phyloP scores from a whole-genome alignment of 2,888 invertebrate species.

The Ptilodon capucinus region DNA sequence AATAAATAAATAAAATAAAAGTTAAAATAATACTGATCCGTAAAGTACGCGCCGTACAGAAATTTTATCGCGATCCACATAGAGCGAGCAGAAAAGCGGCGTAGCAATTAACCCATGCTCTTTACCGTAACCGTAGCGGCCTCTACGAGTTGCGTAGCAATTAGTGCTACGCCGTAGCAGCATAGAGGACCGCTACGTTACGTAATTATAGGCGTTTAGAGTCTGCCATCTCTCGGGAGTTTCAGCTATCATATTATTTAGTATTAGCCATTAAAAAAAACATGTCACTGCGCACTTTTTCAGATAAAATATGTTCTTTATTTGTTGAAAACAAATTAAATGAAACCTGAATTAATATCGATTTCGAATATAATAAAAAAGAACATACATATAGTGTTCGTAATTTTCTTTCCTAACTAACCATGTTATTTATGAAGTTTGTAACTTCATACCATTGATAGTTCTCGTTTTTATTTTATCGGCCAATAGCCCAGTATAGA shows the following conservation, averaged over 20 bases:
- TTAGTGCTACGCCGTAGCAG: constrained; percentile 70
- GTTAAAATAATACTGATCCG: too few relatives aligned
- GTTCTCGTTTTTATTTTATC: too few relatives aligned
- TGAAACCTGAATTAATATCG: too few relatives aligned
- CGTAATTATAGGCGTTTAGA: constrained; percentile 69
- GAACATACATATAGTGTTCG: too few relatives aligned
- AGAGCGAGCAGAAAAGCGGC: constrained; percentile 40
- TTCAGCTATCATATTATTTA: not conserved
- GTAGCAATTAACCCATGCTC: constrained; percentile 75
- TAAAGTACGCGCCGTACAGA: not conserved
- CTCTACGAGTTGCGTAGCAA: constrained; percentile 76
- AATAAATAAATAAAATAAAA: too few relatives aligned
- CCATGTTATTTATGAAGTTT: too few relatives aligned
- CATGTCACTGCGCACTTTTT: too few relatives aligned
- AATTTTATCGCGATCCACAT: constrained; percentile 36
- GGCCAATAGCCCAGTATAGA: not conserved
- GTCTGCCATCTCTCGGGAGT: constrained; percentile 9
- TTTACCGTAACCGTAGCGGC: constrained; percentile 57
- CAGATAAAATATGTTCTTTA: too few relatives aligned
- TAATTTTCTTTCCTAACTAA: too few relatives aligned
- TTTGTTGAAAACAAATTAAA: too few relatives aligned
- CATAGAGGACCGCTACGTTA: constrained; percentile 51
- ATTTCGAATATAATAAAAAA: too few relatives aligned
- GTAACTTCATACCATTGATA: too few relatives aligned
- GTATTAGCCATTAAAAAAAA: constrained; percentile 4